These are phyloP conservation scores for Diaperis boleti DNA, from an alignment of 2,888 invertebrate species.

Conservation along the genomic window DNA sequence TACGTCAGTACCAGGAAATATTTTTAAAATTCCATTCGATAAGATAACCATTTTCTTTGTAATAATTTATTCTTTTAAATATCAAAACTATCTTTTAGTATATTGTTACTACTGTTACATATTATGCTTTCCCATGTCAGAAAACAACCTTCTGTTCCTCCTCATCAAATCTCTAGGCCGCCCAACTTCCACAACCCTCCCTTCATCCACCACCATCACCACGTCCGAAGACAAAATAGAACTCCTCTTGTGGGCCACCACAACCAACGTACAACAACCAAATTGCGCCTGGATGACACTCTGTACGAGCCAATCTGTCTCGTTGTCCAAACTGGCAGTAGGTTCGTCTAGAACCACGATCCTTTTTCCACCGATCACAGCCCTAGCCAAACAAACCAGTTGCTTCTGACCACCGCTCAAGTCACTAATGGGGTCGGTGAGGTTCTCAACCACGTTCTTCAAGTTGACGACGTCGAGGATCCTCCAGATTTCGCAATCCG, in stretches of 20 bases:
- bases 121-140: neutral
- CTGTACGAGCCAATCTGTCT: conserved; percentile 68
- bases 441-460: neutral
- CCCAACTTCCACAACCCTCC: conserved; percentile 49
- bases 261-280: conserved; percentile 69
- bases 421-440: neutral
- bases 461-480: neutral
- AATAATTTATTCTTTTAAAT: conserved; percentile 36
- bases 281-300: conserved; percentile 69
- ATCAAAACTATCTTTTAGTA: neutral
- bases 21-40: too few species aligned
- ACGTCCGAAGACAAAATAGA: conserved; percentile 71
- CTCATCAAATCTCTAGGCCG: neutral
- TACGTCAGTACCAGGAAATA: too few species aligned
- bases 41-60: too few species aligned
- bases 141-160: conserved; percentile 8
- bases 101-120: too few species aligned
- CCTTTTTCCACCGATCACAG: conserved; percentile 66
- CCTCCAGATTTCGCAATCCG: neutral
- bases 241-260: conserved; percentile 63
- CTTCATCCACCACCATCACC: conserved; percentile 69
- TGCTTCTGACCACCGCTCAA: conserved; percentile 60
- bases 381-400: conserved; percentile 69
- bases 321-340: conserved; percentile 69
- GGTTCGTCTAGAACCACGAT: conserved; percentile 70